Conservation (phyloP, 1,140 invertebrate genomes). For the Rhizoglyphus robini region DNA sequence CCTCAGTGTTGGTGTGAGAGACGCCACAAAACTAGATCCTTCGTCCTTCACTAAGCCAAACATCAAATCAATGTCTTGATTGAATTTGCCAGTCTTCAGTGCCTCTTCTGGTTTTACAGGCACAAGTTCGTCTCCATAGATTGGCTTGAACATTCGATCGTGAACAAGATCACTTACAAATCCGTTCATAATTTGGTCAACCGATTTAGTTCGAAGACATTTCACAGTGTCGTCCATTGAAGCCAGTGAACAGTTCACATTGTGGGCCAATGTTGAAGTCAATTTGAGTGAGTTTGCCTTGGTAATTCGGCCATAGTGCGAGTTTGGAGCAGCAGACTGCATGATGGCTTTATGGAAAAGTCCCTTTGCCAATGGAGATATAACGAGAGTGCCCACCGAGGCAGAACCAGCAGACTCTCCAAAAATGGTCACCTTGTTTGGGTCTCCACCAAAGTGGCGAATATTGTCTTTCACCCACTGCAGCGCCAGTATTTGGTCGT, state of each 20-base stretch:
- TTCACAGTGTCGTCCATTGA: not conserved
- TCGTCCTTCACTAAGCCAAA: not conserved
- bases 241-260: not conserved
- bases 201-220: not conserved
- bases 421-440: constrained; percentile 83
- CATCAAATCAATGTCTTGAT: not conserved
- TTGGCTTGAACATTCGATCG: not conserved
- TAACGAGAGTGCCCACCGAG: constrained; percentile 6
- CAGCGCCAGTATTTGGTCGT: constrained; percentile 82
- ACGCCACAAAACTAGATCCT: not conserved
- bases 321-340: not conserved
- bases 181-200: not conserved
- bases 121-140: not conserved
- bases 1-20: not conserved
- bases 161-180: not conserved
- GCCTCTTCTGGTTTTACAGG: not conserved
- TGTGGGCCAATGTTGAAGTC: not conserved
- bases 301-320: not conserved
- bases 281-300: not conserved
- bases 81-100: not conserved
- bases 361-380: constrained; percentile 17
- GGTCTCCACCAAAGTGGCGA: constrained; percentile 79
- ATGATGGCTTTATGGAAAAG: constrained; percentile 16
- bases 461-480: constrained; percentile 90
- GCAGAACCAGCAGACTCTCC: constrained; percentile 91